Base-by-base conservation (phyloP, 2,797 vertebrate species). In the Fundulus diaphanus region DNA sequence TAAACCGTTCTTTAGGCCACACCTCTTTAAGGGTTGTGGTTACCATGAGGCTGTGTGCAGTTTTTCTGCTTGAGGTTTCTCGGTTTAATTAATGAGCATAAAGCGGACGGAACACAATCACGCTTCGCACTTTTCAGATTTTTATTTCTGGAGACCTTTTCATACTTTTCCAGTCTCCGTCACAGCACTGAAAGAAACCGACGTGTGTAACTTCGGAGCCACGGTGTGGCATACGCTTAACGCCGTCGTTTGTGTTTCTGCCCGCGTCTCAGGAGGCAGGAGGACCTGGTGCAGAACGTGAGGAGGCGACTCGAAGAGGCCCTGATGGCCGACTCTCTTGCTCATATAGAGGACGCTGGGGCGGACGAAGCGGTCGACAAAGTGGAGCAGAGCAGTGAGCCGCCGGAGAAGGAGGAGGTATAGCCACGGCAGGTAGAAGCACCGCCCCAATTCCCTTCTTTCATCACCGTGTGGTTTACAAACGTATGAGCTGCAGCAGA, bases 221-320 rank as follows among this genome's bases (percentile, higher is more conserved):
- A 4, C 70, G 29, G 57, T 18, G 37, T 56, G 1, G 5, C 24
- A 65, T 77, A 70, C 56, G 46, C 54, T 68, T 27, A 35, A 2
- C 66, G 35, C 11, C n/a, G 37, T 3, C 5, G 29, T 29, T 44
- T 48, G n/a, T 78, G 3, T 12, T 33, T 35, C 31, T 82, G 37
- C 74, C 70, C 82, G 73, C 70, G 44, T 54, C 80, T 40, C 90
- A 99, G 98, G 94, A 99, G 97, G 84, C 98, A 99, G 87, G 98
- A 99, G 80, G 97, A 98, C 80, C 94, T 98, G 88, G 98, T 99
- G 56, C 97, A 97, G 87, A 97, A 94, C 85, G 97, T 99, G 86
- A 94, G 98, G 76, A 96, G 97, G 94, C 95, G 97, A 88, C 94
- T 99, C 35, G 97, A 99, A 89, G 98, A 99, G 76, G 98, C 97